Evolutionary conservation across 1,140 invertebrate genomes (phyloP).

Genomic region (Condylostylus longicornis): DNA sequence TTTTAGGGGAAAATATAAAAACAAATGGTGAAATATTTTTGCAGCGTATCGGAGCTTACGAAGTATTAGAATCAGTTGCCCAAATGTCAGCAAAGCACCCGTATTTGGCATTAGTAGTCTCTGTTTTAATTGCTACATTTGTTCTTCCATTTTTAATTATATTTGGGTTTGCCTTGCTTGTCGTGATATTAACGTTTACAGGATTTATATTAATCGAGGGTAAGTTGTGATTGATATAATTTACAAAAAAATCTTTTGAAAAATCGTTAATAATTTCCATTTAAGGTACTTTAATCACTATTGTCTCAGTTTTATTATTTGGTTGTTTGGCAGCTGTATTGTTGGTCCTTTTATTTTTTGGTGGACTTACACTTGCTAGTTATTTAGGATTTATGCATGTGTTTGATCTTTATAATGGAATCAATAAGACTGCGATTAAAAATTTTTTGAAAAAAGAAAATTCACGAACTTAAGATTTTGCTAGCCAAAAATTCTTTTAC

Average conservation of each 20-base stretch:
- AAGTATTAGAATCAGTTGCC: slow-evolving; percentile 14
- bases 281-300: slow-evolving; percentile 22
- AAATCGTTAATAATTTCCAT: background rate
- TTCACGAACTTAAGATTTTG: too few relatives aligned
- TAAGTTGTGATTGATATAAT: slow-evolving; percentile 5
- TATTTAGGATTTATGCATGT: slow-evolving; percentile 24
- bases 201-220: slow-evolving; percentile 27
- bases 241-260: background rate
- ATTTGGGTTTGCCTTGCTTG: slow-evolving; percentile 21
- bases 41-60: slow-evolving; percentile 24
- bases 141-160: slow-evolving; percentile 21
- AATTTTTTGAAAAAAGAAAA: too few relatives aligned
- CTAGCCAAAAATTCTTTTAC: too few relatives aligned
- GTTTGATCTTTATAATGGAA: slow-evolving; percentile 11
- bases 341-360: slow-evolving; percentile 15
- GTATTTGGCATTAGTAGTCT: slow-evolving; percentile 17
- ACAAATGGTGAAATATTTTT: too few relatives aligned
- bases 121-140: slow-evolving; percentile 16
- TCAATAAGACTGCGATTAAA: too few relatives aligned
- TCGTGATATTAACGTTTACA: slow-evolving; percentile 23
- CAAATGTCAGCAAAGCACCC: slow-evolving; percentile 21
- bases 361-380: slow-evolving; percentile 12
- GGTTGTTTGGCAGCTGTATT: slow-evolving; percentile 19
- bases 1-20: too few relatives aligned
- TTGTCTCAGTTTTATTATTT: slow-evolving; percentile 20